phyloP scores from a whole-genome alignment of 2,888 invertebrate species.

The Polymixis lichenea region DNA sequence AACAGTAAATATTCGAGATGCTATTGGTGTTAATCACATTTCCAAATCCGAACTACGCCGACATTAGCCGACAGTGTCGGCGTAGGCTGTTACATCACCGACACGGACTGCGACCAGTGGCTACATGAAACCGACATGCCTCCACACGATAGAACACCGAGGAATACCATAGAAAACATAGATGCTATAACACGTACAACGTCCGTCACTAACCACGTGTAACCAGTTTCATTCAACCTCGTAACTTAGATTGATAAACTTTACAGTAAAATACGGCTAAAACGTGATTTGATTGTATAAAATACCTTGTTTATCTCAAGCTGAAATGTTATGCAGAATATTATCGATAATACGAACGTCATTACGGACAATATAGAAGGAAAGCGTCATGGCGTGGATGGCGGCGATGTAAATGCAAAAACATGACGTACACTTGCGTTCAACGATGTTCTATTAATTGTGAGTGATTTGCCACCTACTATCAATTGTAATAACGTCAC shows the following conservation, averaged over 20 bases:
- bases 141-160: conserved; percentile 15
- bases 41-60: conserved; percentile 48
- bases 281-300: conserved; percentile 21
- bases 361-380: conserved; percentile 39
- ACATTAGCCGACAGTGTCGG: conserved; percentile 34
- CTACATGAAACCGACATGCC: conserved; percentile 24
- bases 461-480: conserved; percentile 40
- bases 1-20: conserved; percentile 28
- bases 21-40: conserved; percentile 42
- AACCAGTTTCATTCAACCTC: conserved; percentile 45
- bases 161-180: conserved; percentile 13
- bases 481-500: conserved; percentile 32
- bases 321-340: conserved; percentile 21
- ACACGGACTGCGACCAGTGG: conserved; percentile 26
- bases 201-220: conserved; percentile 34
- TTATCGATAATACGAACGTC: conserved; percentile 37
- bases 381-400: conserved; percentile 34
- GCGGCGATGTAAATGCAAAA: conserved; percentile 34
- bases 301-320: conserved; percentile 42
- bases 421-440: conserved; percentile 46
- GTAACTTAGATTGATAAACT: conserved; percentile 23
- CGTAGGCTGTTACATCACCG: conserved; percentile 50
- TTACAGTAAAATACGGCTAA: conserved; percentile 5
- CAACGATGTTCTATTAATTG: conserved; percentile 24
- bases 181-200: conserved; percentile 16